Base-by-base conservation (phyloP, 2,888 invertebrate species). In the Carpatolechia fugitivella region DNA sequence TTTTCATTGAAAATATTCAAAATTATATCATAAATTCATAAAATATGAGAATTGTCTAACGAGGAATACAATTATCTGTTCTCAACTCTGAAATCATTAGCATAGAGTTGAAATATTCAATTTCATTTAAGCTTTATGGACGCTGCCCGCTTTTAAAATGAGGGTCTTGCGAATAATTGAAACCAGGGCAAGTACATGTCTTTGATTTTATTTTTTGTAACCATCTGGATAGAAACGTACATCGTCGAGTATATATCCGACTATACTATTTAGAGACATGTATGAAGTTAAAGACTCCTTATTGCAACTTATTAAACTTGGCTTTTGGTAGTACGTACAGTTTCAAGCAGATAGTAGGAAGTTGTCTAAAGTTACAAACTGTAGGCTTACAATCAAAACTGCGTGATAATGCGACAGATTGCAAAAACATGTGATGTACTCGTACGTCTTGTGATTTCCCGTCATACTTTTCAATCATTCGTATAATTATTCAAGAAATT, bases 181-280 rank as follows among this genome's bases (percentile, higher is more conserved):
- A 60, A 70, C 55, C 70, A 62, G 63, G 56, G 33, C 48, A 60
- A 61, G 61, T 70, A 78, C 74, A 74, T 76, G 72, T 78, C 71
- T 70, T 78, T 72, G 66, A 66, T 80, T 83, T 82, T 76, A 77
- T 78, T 66, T 82, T 84, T 80, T 75, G 81, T 85, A 87, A 86
- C 83, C 75, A 80, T 77, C 73, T 73, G 76, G 77, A 72, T 80
- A 73, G 77, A 71, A 80, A 80, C 78, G 75, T 82, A 82, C 76
- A 80, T 73, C 75, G 18, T 80, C 64, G 76, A 78, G 78, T 74
- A 77, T 74, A 69, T 70, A 72, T 70, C 64, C 63, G 60, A 68
- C 78, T 80, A 79, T 70, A 66, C 68, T 77, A 77, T 73, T 67
- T 70, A 78, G 65, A 70, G 63, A 74, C 65, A 71, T 71, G 72